Percentiles rank a stretch among this genome's conserved stretches.
These are phyloP conservation scores for Hippocampus mohnikei DNA, from an alignment of 2,113 vertebrate genomes.

Conservation along the genomic window DNA sequence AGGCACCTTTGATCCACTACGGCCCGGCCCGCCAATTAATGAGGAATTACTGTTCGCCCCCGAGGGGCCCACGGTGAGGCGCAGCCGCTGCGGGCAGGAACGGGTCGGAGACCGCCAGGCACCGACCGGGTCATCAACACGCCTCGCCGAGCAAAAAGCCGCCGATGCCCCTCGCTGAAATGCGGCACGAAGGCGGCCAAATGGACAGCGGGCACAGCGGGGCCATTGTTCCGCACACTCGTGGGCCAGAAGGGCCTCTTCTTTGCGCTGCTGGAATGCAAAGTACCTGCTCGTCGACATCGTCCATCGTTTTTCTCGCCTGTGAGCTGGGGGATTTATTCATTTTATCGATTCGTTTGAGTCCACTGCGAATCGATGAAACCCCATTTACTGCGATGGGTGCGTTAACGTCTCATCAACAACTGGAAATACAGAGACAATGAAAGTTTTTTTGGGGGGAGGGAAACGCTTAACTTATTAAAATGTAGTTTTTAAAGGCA, in stretches of 20 bases:
- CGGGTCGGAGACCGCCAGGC: conserved; percentile 57
- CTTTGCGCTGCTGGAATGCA: not conserved
- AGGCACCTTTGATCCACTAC: conserved; percentile 55
- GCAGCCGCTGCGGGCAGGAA: conserved; percentile 45
- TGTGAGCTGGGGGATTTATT: not conserved
- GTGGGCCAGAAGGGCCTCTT: conserved; percentile 37
- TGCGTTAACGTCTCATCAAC: not conserved
- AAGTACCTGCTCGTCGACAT: conserved; percentile 27
- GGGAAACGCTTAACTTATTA: too few species aligned
- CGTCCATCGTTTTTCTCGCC: not conserved
- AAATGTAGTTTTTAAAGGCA: too few species aligned
- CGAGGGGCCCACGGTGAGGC: conserved; percentile 40
- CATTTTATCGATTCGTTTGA: not conserved
- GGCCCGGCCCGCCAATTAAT: conserved; percentile 56
- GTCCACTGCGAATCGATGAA: not conserved
- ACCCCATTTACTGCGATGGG: not conserved
- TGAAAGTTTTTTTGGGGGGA: too few species aligned
- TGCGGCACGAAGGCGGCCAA: conserved; percentile 46
- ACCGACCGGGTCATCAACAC: conserved; percentile 47
- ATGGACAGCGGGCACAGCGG: conserved; percentile 53
- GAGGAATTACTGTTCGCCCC: conserved; percentile 41
- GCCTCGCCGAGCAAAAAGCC: conserved; percentile 41
- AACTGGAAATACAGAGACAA: not conserved
- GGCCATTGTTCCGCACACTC: conserved; percentile 56
- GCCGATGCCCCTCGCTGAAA: conserved; percentile 46